Conservation (phyloP, 2,113 vertebrate species). For the Austrofundulus limnaeus region DNA sequence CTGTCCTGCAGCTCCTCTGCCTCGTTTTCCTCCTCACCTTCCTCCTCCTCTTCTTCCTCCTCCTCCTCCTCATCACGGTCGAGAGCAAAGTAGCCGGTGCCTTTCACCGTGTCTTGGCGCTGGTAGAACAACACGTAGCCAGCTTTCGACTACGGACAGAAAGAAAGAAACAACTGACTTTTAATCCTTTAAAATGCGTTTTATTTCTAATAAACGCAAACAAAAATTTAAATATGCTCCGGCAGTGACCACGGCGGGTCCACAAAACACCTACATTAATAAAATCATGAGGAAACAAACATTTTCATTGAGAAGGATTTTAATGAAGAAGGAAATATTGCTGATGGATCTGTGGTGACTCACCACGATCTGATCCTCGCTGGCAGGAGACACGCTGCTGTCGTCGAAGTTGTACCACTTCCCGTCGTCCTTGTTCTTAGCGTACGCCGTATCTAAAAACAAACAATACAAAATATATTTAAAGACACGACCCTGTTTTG, state of each 20-base stretch:
- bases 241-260: too few species aligned
- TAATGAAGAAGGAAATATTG: background rate
- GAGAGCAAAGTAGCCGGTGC: constrained; percentile 94
- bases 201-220: too few species aligned
- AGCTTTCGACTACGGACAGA: constrained; percentile 88
- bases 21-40: constrained; percentile 62
- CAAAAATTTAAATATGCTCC: too few species aligned
- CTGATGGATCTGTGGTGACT: constrained; percentile 64
- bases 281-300: too few species aligned
- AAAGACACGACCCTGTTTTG: too few species aligned
- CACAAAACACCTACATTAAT: too few species aligned
- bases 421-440: constrained; percentile 94
- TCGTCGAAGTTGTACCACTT: constrained; percentile 99
- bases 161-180: background rate
- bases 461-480: background rate
- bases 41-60: constrained; percentile 74
- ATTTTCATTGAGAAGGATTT: too few species aligned
- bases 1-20: constrained; percentile 76
- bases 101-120: constrained; percentile 92
- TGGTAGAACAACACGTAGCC: constrained; percentile 98
- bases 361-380: constrained; percentile 97
- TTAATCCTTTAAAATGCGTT: too few species aligned
- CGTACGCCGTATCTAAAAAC: constrained; percentile 91
- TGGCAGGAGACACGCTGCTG: constrained; percentile 92
- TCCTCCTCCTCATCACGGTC: constrained; percentile 90